Conservation (phyloP, 2,888 invertebrate genomes). For the Eupithecia subumbrata region DNA sequence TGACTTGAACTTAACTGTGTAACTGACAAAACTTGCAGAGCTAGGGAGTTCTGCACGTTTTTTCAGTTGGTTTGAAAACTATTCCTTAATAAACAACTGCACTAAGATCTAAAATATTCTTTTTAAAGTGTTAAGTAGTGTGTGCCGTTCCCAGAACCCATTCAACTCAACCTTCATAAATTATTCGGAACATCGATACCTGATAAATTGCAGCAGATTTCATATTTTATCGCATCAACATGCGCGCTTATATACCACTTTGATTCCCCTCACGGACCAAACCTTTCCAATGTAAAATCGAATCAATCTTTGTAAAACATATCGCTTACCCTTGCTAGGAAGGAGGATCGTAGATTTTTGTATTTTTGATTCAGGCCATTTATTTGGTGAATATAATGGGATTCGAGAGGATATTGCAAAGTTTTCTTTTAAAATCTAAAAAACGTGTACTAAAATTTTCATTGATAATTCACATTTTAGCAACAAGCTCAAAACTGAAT, state of each 20-base stretch:
- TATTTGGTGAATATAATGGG: neutral
- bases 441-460: neutral
- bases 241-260: neutral
- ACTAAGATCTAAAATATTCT: neutral
- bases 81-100: neutral
- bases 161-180: neutral
- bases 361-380: neutral
- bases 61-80: neutral
- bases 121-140: neutral
- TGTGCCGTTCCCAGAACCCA: neutral
- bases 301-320: conserved; percentile 22
- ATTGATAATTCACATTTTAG: neutral
- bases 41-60: too few species aligned
- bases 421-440: neutral
- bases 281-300: conserved; percentile 32
- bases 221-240: conserved; percentile 17
- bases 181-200: conserved; percentile 5
- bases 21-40: too few species aligned
- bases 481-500: neutral
- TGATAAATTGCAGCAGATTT: conserved; percentile 24
- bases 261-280: conserved; percentile 30
- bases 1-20: too few species aligned
- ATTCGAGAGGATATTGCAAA: neutral
- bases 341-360: neutral
- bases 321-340: neutral